Evolutionary conservation across 2,888 invertebrate species (phyloP).

Genomic region (Spodoptera exigua): DNA sequence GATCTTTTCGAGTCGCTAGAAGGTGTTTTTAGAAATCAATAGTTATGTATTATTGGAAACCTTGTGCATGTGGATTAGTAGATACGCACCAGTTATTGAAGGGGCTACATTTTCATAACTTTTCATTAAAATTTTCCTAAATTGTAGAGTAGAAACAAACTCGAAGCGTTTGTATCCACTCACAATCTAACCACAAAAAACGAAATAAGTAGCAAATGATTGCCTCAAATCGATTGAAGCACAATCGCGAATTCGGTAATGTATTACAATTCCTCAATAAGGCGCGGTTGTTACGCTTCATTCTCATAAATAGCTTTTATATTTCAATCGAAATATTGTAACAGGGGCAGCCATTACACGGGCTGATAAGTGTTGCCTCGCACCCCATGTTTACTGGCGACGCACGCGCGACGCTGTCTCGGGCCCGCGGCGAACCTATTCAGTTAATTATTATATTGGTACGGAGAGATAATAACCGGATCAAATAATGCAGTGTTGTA

Average conservation of each 20-base stretch:
- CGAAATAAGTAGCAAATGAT: conserved; percentile 11
- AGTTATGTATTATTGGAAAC: background rate
- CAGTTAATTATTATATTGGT: conserved; percentile 3
- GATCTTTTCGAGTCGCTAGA: too few species aligned
- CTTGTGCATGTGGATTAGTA: too few species aligned
- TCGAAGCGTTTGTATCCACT: too few species aligned
- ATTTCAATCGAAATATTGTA: conserved; percentile 33
- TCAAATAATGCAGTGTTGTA: background rate
- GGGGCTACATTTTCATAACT: too few species aligned
- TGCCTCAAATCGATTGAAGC: conserved; percentile 2
- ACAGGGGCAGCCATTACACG: conserved; percentile 26
- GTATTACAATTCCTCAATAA: conserved; percentile 38
- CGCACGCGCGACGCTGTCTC: too few species aligned
- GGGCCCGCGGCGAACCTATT: conserved; percentile 14
- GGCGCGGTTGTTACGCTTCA: conserved; percentile 20
- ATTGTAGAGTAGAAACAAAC: too few species aligned
- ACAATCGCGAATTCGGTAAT: conserved; percentile 5
- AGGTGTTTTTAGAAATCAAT: background rate
- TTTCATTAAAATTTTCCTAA: too few species aligned
- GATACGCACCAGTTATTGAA: too few species aligned
- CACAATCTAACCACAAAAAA: background rate
- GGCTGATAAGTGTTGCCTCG: conserved; percentile 27
- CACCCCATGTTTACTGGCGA: conserved; percentile 42
- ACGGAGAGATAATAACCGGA: conserved; percentile 1
- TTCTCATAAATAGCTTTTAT: conserved; percentile 43